These are phyloP conservation scores for Leptocoma aspasia DNA, from an alignment of 2,113 vertebrate species.

Conservation along the genomic window DNA sequence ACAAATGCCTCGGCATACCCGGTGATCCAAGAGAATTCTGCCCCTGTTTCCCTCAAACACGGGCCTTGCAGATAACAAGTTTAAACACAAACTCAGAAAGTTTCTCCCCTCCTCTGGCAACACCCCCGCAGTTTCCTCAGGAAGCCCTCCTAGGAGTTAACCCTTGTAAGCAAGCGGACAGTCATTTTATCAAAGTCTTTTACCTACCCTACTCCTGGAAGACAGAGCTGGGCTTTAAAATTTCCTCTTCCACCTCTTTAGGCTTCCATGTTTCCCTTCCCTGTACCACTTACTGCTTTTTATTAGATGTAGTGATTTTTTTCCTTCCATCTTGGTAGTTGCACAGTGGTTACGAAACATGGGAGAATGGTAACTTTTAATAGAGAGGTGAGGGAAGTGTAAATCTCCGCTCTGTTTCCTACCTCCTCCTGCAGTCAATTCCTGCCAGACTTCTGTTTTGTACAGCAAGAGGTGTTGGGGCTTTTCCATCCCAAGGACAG, in stretches of 20 bases:
- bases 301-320: neutral
- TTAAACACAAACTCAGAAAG: constrained; percentile 41
- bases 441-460: neutral
- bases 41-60: neutral
- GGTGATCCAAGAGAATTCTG: neutral
- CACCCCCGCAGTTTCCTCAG: neutral
- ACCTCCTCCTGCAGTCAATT: neutral
- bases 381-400: neutral
- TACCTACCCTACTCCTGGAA: neutral
- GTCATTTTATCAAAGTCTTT: neutral
- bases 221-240: neutral
- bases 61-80: constrained; percentile 18
- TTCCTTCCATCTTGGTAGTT: neutral
- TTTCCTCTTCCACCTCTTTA: neutral
- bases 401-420: neutral
- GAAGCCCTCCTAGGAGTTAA: constrained; percentile 14
- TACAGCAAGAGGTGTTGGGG: neutral
- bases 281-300: neutral
- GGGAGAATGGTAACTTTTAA: neutral
- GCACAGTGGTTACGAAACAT: neutral
- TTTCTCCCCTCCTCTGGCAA: neutral
- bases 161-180: neutral
- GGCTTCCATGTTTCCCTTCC: neutral
- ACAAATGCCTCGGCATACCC: neutral
- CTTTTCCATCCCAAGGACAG: neutral